Evolutionary conservation across 2,888 invertebrate genomes (phyloP), one percentile per base, ranked within the genome.

Genomic region (Caenorhabditis sp.): DNA sequence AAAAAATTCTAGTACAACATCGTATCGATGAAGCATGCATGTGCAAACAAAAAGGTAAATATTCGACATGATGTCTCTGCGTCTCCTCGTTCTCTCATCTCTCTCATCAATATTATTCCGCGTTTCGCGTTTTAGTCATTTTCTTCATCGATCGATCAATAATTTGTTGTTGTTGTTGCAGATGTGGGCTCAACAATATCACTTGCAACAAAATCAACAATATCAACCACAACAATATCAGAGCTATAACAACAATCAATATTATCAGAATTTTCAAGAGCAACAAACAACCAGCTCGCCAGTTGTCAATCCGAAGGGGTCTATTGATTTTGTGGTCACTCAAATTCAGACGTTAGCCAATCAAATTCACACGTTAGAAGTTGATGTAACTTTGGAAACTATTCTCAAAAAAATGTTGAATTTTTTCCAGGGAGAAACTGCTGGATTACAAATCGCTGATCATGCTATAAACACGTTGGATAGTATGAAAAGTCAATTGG

Each of bases 301-400:
- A 19, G 65, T 62, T 50, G 65, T 61, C 37, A 74, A 74, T 67
- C 74, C 76, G 24, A 81, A 82, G 64, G 77, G 75, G 19, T 81
- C 82, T 1, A 82, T 82, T 27, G 82, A 82, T 60, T 69, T 72
- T 67, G 81, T 82, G 10, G 77, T 81, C 24, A 77, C 77, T 31
- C 82, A 82, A 51, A 31, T 62, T 21, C 62, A 74, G 27, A 17
- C n/a, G 14, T 51, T 74, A 27, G 57, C 74, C 1, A 64, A 64
- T 55, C 63, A 69, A 51, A 74, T 74, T 10, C 62, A 74, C 36
- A 66, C 63, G 0, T 37, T 74, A 50, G 60, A 61, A 0, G 66
- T 57, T 14, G 62, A 69, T 58, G 74, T 74, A 24, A 69, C n/a
- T 68, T 73, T 55, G 37, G 50, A 27, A 8, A 24, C 5, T n/a